A percentile compares a stretch with the other conserved stretches of the same genome.
Conservation (phyloP, 2,888 invertebrate genomes). For the Drosophila melanocephala region DNA sequence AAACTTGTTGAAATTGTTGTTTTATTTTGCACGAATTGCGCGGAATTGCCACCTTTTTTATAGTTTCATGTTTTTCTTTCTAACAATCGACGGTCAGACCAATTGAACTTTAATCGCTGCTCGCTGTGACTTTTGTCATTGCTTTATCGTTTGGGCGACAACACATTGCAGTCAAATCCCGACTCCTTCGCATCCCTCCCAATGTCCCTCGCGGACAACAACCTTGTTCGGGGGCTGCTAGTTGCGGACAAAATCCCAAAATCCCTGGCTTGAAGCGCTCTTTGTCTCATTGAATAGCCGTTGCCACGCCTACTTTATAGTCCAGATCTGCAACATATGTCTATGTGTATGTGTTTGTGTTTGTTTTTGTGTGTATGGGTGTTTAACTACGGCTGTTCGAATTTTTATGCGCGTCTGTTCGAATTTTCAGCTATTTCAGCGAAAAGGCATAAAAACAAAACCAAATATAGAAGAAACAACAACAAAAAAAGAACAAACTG, state of each 20-base stretch:
- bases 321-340: not conserved
- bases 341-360: not conserved
- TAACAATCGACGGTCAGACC: conserved; percentile 63
- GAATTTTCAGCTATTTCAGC: conserved; percentile 72
- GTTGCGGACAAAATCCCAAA: conserved; percentile 30
- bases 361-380: conserved; percentile 11
- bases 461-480: conserved; percentile 3
- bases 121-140: conserved; percentile 76
- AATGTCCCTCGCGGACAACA: not conserved
- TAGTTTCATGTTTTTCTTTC: conserved; percentile 18
- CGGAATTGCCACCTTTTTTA: conserved; percentile 12
- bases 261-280: conserved; percentile 44
- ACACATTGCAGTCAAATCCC: conserved; percentile 42
- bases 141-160: conserved; percentile 78
- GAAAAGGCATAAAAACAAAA: conserved; percentile 45
- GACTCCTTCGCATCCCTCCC: not conserved
- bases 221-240: conserved; percentile 33
- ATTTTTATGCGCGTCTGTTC: conserved; percentile 48
- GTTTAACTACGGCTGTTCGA: conserved; percentile 57
- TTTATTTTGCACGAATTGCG: not conserved
- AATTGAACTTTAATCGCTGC: conserved; percentile 80
- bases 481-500: conserved; percentile 4
- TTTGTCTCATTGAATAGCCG: conserved; percentile 79
- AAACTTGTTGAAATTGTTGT: not conserved
- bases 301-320: conserved; percentile 63